Conservation (phyloP, 2,888 invertebrate genomes). For the Melipona bicolor region DNA sequence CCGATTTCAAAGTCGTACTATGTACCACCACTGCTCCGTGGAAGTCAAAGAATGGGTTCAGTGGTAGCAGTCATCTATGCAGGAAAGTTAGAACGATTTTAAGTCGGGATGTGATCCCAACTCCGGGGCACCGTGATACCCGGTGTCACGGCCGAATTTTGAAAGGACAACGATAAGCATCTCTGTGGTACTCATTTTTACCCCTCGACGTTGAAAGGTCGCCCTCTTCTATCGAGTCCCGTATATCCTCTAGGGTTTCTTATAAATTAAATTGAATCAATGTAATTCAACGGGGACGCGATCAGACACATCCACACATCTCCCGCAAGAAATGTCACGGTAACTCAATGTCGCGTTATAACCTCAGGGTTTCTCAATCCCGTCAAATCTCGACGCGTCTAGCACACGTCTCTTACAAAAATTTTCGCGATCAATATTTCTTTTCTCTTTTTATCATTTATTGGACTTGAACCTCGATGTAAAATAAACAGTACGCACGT, state of each 20-base stretch:
- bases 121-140: constrained; percentile 44
- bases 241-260: constrained; percentile 61
- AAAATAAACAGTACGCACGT: too few relatives aligned
- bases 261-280: constrained; percentile 76
- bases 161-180: constrained; percentile 48
- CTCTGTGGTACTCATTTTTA: constrained; percentile 34
- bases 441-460: too few relatives aligned
- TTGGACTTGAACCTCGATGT: too few relatives aligned
- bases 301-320: neutral
- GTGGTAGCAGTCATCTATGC: constrained; percentile 18
- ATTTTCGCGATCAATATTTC: too few relatives aligned
- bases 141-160: constrained; percentile 37
- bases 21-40: too few relatives aligned
- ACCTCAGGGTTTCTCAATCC: constrained; percentile 8
- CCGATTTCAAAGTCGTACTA: neutral
- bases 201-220: constrained; percentile 20
- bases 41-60: constrained; percentile 25
- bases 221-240: constrained; percentile 32
- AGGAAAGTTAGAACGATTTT: constrained; percentile 33
- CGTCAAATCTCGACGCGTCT: neutral
- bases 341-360: constrained; percentile 14
- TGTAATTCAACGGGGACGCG: constrained; percentile 64
- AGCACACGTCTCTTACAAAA: too few relatives aligned
- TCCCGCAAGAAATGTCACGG: constrained; percentile 5
- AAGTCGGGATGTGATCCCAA: neutral